These are phyloP conservation scores for Automeris io DNA, from an alignment of 2,888 invertebrate genomes.

Conservation along the genomic window DNA sequence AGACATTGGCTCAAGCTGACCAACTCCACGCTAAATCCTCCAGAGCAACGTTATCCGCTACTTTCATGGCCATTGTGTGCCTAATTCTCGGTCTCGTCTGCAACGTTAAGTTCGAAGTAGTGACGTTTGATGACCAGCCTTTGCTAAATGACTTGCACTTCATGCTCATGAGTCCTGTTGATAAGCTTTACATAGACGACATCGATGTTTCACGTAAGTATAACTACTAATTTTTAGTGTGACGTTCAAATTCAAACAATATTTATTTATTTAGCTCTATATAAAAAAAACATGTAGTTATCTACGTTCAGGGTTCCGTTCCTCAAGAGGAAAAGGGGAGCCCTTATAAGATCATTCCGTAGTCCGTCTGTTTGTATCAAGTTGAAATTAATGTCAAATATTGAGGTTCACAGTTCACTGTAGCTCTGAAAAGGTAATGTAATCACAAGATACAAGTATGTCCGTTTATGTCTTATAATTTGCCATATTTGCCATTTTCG, in stretches of 20 bases:
- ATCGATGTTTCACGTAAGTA: constrained; percentile 59
- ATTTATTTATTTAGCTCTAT: background rate
- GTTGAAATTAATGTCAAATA: too few species aligned
- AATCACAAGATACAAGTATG: too few species aligned
- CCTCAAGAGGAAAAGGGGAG: too few species aligned
- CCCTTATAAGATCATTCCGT: too few species aligned
- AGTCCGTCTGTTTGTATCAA: too few species aligned
- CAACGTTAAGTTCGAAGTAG: constrained; percentile 63
- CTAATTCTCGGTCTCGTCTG: constrained; percentile 45
- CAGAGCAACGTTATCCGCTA: constrained; percentile 38
- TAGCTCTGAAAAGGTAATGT: too few species aligned
- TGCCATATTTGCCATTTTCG: too few species aligned
- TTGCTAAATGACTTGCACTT: constrained; percentile 53
- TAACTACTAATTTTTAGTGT: background rate
- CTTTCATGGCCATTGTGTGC: constrained; percentile 47
- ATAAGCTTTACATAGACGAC: constrained; percentile 61
- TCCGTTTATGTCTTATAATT: too few species aligned
- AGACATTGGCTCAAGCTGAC: constrained; percentile 43
- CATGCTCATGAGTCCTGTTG: constrained; percentile 55
- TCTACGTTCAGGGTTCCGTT: too few species aligned
- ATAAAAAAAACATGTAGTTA: too few species aligned
- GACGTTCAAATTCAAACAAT: background rate
- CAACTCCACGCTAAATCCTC: constrained; percentile 36
- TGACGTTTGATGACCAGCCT: constrained; percentile 45
- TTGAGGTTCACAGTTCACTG: too few species aligned